Conservation (phyloP, 2,797 vertebrate genomes). For the Lacerta viridis region DNA sequence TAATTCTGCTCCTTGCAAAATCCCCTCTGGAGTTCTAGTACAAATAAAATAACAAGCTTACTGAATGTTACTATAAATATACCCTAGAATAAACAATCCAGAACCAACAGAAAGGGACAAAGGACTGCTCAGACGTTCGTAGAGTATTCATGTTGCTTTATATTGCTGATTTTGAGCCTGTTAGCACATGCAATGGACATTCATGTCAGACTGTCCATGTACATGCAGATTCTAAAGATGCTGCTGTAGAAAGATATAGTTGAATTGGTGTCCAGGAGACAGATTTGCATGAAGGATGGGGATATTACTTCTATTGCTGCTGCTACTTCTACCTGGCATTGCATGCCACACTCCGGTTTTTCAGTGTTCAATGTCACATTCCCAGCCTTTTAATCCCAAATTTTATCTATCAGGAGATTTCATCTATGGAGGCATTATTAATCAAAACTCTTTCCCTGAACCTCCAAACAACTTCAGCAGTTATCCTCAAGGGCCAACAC, state of each 20-base stretch:
- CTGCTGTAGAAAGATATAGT: no score
- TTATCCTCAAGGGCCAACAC: no score
- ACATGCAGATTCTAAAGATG: no score
- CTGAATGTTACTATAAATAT: not conserved
- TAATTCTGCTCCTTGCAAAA: not conserved
- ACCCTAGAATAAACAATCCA: not conserved
- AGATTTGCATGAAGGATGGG: not conserved
- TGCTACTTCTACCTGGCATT: not conserved
- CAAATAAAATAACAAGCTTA: not conserved
- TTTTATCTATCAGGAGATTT: not conserved
- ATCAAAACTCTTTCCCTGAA: no score
- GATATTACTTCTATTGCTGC: not conserved
- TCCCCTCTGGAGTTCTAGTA: not conserved
- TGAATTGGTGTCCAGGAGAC: not conserved
- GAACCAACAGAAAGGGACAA: no score
- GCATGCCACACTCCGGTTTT: not conserved
- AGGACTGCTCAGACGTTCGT: no score
- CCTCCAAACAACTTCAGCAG: no score
- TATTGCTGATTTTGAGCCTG: no score
- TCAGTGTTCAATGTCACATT: not conserved
- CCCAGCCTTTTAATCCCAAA: not conserved
- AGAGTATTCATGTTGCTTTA: no score
- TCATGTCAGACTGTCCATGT: no score
- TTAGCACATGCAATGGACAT: no score
- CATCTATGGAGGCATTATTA: not conserved